Evolutionary conservation across 2,888 invertebrate genomes (phyloP).

Genomic region (Chelonus formosanus): DNA sequence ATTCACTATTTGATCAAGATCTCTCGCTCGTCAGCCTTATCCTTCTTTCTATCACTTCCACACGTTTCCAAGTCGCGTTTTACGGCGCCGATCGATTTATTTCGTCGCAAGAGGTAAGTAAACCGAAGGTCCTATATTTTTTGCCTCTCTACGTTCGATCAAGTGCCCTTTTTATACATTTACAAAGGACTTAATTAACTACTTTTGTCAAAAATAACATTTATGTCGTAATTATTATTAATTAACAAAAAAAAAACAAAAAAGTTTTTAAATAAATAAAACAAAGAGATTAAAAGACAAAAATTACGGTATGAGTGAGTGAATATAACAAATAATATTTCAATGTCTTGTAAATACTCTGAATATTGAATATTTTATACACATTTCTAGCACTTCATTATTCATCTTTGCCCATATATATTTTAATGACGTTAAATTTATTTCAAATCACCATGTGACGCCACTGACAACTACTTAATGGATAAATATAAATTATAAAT

Average conservation of each 20-base stretch:
- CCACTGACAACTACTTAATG: conserved; percentile 10
- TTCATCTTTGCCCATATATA: conserved; percentile 32
- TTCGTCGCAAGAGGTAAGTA: conserved; percentile 13
- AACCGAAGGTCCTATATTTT: conserved; percentile 7
- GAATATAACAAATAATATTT: neutral
- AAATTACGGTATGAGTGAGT: conserved; percentile 3
- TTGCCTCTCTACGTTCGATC: conserved; percentile 45
- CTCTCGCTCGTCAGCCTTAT: conserved; percentile 22
- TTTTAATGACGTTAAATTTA: conserved; percentile 35
- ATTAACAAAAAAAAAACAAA: conserved; percentile 6
- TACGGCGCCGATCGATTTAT: conserved; percentile 21
- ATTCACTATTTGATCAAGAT: conserved; percentile 28
- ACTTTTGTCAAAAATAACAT: neutral
- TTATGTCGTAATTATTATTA: neutral
- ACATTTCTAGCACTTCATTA: conserved; percentile 49
- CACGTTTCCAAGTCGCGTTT: conserved; percentile 14
- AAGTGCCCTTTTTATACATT: conserved; percentile 59
- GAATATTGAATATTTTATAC: conserved; percentile 62
- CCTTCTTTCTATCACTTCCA: conserved; percentile 20
- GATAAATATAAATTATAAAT: conserved; percentile 35
- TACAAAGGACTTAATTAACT: conserved; percentile 9
- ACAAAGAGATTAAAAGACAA: conserved; percentile 18
- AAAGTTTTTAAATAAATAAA: neutral
- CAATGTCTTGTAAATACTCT: conserved; percentile 54
- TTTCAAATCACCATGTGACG: neutral